phyloP scores from a whole-genome alignment of 2,888 invertebrate species.

The Euplexia lucipara region DNA sequence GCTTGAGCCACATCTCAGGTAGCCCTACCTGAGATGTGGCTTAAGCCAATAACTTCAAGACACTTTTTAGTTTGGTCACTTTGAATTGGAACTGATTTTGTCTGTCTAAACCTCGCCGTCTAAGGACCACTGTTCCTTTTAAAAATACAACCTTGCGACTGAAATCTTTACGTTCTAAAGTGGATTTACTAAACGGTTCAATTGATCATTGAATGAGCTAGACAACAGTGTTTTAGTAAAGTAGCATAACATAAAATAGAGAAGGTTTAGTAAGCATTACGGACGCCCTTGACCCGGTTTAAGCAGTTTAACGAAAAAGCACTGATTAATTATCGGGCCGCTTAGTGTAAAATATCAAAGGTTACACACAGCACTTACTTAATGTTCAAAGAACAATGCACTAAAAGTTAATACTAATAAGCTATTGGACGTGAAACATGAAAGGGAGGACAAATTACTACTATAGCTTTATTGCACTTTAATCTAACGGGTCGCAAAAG shows the following conservation, averaged over 20 bases:
- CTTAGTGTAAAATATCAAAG: conserved; percentile 37
- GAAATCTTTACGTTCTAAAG: conserved; percentile 8
- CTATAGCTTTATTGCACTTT: too few species aligned
- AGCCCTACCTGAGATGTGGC: background rate
- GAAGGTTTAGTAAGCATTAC: conserved; percentile 36
- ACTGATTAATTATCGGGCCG: conserved; percentile 41
- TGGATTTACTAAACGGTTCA: conserved; percentile 2
- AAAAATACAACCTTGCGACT: background rate
- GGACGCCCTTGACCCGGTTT: conserved; percentile 48
- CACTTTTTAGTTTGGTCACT: background rate
- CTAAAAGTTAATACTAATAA: conserved; percentile 7
- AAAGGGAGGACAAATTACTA: too few species aligned
- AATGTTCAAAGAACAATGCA: conserved; percentile 10
- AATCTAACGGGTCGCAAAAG: too few species aligned
- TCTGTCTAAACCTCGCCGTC: background rate
- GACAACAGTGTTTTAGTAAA: conserved; percentile 9
- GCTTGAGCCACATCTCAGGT: background rate
- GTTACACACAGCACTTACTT: conserved; percentile 8
- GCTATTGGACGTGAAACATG: too few species aligned
- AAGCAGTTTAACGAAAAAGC: conserved; percentile 48
- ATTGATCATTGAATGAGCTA: conserved; percentile 11
- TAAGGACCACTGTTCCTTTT: background rate
- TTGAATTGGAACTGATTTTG: background rate
- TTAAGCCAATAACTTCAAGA: conserved; percentile 11
- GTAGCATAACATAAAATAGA: conserved; percentile 22